Percentiles rank a stretch among this genome's conserved stretches.
phyloP scores from a whole-genome alignment of 2,113 vertebrate species.

The Alligator sinensis region DNA sequence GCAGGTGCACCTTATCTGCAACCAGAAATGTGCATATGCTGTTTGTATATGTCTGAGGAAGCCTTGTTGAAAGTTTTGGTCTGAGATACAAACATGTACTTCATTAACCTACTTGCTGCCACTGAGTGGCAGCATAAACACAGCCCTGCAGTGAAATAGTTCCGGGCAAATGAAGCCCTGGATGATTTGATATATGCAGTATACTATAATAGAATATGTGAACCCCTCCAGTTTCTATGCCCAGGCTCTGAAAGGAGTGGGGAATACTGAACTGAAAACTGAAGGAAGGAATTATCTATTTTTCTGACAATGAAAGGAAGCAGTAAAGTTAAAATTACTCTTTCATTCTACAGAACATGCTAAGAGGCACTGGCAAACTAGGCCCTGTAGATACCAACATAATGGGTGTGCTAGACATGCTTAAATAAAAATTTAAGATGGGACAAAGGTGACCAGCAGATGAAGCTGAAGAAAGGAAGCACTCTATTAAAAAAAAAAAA shows the following conservation, averaged over 20 bases:
- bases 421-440: background rate
- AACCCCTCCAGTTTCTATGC: background rate
- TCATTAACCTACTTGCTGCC: background rate
- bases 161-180: background rate
- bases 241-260: background rate
- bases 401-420: background rate
- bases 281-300: background rate
- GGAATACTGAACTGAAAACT: background rate
- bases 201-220: background rate
- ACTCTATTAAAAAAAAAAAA: background rate
- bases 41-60: background rate
- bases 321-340: background rate
- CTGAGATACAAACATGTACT: background rate
- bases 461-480: background rate
- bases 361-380: background rate
- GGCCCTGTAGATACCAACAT: background rate
- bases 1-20: background rate
- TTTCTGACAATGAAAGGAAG: background rate
- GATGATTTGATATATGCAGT: background rate
- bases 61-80: background rate
- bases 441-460: accelerated
- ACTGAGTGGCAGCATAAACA: constrained; percentile 59
- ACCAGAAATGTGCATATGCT: background rate
- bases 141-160: background rate
- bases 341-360: background rate